Evolutionary conservation across 2,113 vertebrate species (phyloP), one percentile per base, ranked within the genome.

Genomic region (Crotalus tigris): DNA sequence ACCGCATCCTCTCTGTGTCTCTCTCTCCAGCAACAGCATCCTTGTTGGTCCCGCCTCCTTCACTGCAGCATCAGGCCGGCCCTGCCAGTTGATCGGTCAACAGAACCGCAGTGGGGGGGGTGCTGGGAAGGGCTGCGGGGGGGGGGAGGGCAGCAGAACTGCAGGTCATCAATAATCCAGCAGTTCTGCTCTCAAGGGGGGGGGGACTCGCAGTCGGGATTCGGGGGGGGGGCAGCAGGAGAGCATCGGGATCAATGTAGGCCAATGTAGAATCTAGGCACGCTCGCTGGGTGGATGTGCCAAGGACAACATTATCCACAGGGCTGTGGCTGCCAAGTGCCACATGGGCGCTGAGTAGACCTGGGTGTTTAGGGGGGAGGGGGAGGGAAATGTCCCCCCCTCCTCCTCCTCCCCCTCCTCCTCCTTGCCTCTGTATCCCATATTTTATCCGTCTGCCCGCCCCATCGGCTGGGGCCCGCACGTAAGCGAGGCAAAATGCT

Each of bases 1-100:
- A 97, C 96, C 95, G 95, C 94, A 96, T 96, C 96, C 89, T 94
- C 94, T 87, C 64, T 92, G 3, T 44, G 44, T 44, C 90, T 49
- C 46, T 49, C 46, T 49, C 49, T 49, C 91, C 90, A 90, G 69
- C 94, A 94, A 88, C 95, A 93, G 90, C 95, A 92, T 96, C 94
- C 93, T 49, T 1, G 3, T 49, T 12, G 54, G 92, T 39, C 92
- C 92, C 75, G 24, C 91, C 95, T 93, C 69, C 96, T 93, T 94
- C 92, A 94, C 95, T 95, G 95, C 96, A 95, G 95, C 94, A 94
- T 89, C 29, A 1, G 5, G 4, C 3, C n/a, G 4, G 4, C 57
- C 88, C 87, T 75, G 33, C 93, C 59, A 64, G 59, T 64, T 75
- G 64, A 26, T 26, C 54, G 23, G 33, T 54, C 1, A 5, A 23